Conservation (phyloP, 2,888 invertebrate genomes). For the Clivina fossor region DNA sequence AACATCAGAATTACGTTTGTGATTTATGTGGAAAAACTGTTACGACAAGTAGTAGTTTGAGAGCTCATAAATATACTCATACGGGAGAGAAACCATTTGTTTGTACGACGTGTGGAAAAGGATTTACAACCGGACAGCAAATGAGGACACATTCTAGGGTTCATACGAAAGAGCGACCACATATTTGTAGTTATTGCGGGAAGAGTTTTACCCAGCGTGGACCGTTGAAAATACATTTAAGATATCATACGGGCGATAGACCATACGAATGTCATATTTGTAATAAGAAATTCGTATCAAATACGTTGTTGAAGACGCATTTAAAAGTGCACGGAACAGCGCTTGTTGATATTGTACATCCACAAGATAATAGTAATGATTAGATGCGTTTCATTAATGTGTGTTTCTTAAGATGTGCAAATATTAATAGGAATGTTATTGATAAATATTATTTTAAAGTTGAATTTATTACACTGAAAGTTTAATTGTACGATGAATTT, state of each 20-base stretch:
- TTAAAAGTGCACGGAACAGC: constrained; percentile 51
- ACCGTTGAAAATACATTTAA: constrained; percentile 61
- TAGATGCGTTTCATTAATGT: too few relatives aligned
- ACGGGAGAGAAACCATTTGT: constrained; percentile 55
- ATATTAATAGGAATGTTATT: too few relatives aligned
- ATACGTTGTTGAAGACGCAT: constrained; percentile 56
- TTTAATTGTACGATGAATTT: too few relatives aligned
- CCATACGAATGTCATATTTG: constrained; percentile 44
- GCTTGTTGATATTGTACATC: too few relatives aligned
- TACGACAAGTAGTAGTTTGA: neutral
- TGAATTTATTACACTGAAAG: too few relatives aligned
- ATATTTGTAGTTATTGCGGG: constrained; percentile 49
- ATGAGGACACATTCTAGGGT: constrained; percentile 57
- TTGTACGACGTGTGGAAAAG: constrained; percentile 52
- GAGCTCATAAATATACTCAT: constrained; percentile 54
- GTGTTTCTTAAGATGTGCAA: too few relatives aligned
- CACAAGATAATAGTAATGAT: too few relatives aligned
- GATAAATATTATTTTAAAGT: too few relatives aligned
- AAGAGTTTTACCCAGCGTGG: constrained; percentile 64
- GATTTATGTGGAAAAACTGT: constrained; percentile 9
- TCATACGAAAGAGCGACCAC: constrained; percentile 58
- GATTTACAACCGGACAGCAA: constrained; percentile 49
- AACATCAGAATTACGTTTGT: too few relatives aligned
- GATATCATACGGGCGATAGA: constrained; percentile 63
- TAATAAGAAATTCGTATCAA: constrained; percentile 57